Conservation (phyloP, 1,140 invertebrate genomes). For the Choristoneura fumiferana region DNA sequence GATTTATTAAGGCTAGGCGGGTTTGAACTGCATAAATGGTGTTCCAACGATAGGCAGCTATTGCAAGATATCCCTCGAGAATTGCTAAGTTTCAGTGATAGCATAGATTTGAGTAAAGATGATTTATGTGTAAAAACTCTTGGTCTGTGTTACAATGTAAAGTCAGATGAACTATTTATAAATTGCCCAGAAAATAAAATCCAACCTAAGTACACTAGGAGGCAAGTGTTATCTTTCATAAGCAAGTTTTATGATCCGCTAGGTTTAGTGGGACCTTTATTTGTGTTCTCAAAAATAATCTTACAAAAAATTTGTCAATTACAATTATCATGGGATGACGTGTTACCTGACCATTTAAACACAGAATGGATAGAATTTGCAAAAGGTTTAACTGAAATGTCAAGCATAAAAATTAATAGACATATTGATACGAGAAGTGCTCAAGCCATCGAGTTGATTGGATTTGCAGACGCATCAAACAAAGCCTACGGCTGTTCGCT, state of each 20-base stretch:
- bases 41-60: too few relatives aligned
- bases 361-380: not conserved
- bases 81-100: not conserved
- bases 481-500: not conserved
- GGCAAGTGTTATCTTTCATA: conserved; percentile 27
- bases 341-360: not conserved
- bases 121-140: too few relatives aligned
- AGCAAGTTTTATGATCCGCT: conserved; percentile 37
- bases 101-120: not conserved
- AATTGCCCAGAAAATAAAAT: not conserved
- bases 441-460: not conserved
- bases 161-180: not conserved
- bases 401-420: not conserved
- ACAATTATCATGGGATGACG: not conserved
- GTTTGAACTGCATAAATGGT: conserved; percentile 34
- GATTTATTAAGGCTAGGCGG: too few relatives aligned
- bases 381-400: not conserved
- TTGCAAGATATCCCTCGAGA: conserved; percentile 3
- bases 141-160: too few relatives aligned
- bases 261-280: conserved; percentile 26
- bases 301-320: not conserved
- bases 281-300: not conserved
- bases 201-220: conserved; percentile 22
- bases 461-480: not conserved
- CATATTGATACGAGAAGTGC: not conserved